Evolutionary conservation across 2,797 vertebrate species (phyloP), one percentile per base, ranked within the genome.

Genomic region (Urocyon cinereoargenteus): DNA sequence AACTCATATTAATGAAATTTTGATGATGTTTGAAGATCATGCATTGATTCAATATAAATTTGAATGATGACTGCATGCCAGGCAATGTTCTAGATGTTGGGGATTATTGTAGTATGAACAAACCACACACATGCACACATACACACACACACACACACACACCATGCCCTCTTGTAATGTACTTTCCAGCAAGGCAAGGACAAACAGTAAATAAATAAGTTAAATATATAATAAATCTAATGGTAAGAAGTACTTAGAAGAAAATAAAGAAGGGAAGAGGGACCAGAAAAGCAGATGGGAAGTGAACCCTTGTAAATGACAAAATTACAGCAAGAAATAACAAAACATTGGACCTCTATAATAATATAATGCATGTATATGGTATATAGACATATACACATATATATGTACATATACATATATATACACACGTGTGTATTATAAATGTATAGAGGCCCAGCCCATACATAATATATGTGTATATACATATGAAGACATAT

Each of bases 1-100:
- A 92, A 87, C 49, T 86, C 92, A 83, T 79, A 83, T 51, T 94
- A 92, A 95, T 86, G 82, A 96, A 86, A 90, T 92, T 68, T 68
- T 90, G 79, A 94, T 90, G 86, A 81, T 91, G 49, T 94, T 72
- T 83, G 86, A 97, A 92, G 90, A 95, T 49, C 15, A 4, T 68
- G 82, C 88, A 72, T 93, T 96, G 77, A 91, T 55, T 94, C 82
- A 83, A 31, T 85, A 92, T 40, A 97, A 73, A 86, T 92, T 49
- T 72, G 51, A 79, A 14, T 59, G 55, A 79, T 12, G 34, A 55
- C 12, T 0, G 7, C 28, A 28, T 36, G 49, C 31, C 40, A 57
- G 40, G 31, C 34, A 83, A 86, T 83, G 81, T 91, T 95, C 61
- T 90, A 53, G 59, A 70, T 57, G 13, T 73, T 70, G 13, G 24